Percentiles rank a stretch among this genome's conserved stretches.
These are phyloP conservation scores for Aspiorhynchus laticeps DNA, from an alignment of 2,113 vertebrate species.

Conservation along the genomic window DNA sequence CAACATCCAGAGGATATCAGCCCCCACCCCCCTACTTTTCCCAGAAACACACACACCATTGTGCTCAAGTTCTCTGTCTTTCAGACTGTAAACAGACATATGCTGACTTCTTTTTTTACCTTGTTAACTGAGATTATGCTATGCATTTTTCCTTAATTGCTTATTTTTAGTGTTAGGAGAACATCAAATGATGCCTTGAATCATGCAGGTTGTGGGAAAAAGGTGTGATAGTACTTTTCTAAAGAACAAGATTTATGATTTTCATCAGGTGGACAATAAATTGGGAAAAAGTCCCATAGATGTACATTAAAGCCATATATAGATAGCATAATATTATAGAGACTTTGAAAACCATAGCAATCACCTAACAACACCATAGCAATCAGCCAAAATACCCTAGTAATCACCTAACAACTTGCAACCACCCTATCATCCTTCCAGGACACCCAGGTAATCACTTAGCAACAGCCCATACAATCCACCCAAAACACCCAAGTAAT, in stretches of 20 bases:
- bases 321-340: neutral
- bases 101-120: neutral
- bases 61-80: constrained; percentile 17
- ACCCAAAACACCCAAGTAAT: neutral
- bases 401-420: neutral
- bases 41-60: constrained; percentile 44
- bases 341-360: neutral
- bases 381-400: neutral
- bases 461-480: neutral
- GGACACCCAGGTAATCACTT: neutral
- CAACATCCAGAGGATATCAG: constrained; percentile 43
- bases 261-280: neutral
- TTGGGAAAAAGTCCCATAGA: neutral
- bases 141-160: neutral
- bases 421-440: neutral
- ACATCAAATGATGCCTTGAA: neutral
- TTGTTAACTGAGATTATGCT: neutral
- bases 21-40: constrained; percentile 28
- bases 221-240: neutral
- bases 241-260: neutral
- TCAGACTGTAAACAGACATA: constrained; percentile 11
- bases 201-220: neutral
- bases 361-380: neutral
- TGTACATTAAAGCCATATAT: neutral
- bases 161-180: neutral